Percentiles rank a stretch among this genome's conserved stretches.
These are phyloP conservation scores for Aleiodes sp. DNA, from an alignment of 1,140 invertebrate species.

Conservation along the genomic window DNA sequence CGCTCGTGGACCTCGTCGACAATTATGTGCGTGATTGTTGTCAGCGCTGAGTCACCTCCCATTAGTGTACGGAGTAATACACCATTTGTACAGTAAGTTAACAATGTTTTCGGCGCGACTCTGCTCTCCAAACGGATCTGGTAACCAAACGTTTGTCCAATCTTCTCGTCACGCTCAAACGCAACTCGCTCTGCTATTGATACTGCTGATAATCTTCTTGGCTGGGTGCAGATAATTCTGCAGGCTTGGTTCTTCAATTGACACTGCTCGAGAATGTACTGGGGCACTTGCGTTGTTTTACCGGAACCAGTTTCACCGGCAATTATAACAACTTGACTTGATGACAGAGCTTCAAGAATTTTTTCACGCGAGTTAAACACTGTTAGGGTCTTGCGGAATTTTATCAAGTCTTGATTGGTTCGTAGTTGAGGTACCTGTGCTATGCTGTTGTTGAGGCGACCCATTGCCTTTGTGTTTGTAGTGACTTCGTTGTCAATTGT, in stretches of 20 bases:
- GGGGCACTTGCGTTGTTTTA: conserved; percentile 92
- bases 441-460: conserved; percentile 71
- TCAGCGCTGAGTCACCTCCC: conserved; percentile 74
- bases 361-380: conserved; percentile 66
- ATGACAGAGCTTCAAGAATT: conserved; percentile 66
- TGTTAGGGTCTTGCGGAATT: conserved; percentile 70
- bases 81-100: conserved; percentile 93
- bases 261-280: conserved; percentile 87
- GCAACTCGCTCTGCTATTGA: conserved; percentile 84
- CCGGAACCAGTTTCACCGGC: conserved; percentile 87
- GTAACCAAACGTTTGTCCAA: conserved; percentile 92
- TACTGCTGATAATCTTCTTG: conserved; percentile 89
- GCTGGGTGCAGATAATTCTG: conserved; percentile 92
- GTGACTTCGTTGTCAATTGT: conserved; percentile 58
- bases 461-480: conserved; percentile 67
- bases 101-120: conserved; percentile 80
- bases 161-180: conserved; percentile 84
- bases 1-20: conserved; percentile 96
- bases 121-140: conserved; percentile 90
- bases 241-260: conserved; percentile 73
- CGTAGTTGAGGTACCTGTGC: conserved; percentile 71
- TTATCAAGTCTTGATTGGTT: conserved; percentile 63
- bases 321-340: conserved; percentile 73
- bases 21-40: conserved; percentile 83
- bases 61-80: conserved; percentile 88